Conservation (phyloP, 2,797 vertebrate genomes). For the Clamator glandarius region DNA sequence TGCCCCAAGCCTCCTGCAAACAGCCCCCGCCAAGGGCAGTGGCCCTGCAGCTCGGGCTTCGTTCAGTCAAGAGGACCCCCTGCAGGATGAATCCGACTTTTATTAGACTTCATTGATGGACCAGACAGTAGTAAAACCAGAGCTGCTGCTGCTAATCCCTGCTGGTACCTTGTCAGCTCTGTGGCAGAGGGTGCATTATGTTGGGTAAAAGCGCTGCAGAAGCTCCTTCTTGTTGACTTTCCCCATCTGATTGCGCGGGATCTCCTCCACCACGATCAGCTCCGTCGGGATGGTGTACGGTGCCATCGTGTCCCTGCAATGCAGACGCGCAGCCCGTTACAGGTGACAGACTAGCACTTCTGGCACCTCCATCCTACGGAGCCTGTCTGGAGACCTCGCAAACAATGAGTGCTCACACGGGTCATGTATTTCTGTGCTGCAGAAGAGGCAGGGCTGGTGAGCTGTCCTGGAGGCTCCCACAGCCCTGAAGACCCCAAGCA, state of each 20-base stretch:
- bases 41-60: neutral
- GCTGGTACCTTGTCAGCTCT: rapidly evolving
- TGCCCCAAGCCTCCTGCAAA: neutral
- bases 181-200: neutral
- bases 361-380: neutral
- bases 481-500: neutral
- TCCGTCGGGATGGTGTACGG: constrained; percentile 87
- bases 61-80: neutral
- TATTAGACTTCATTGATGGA: neutral
- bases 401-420: too few relatives aligned
- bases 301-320: constrained; percentile 85
- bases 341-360: neutral
- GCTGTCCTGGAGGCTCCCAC: neutral
- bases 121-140: neutral
- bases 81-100: neutral
- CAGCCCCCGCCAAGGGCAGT: neutral
- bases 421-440: too few relatives aligned
- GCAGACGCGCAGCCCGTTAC: neutral
- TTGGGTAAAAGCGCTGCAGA: constrained; percentile 81
- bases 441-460: neutral
- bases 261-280: constrained; percentile 89
- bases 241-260: constrained; percentile 96
- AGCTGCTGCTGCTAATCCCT: neutral
- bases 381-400: rapidly evolving
- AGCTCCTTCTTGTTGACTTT: constrained; percentile 97